Conservation (phyloP, 2,888 invertebrate species). For the Limnephilus auricula region DNA sequence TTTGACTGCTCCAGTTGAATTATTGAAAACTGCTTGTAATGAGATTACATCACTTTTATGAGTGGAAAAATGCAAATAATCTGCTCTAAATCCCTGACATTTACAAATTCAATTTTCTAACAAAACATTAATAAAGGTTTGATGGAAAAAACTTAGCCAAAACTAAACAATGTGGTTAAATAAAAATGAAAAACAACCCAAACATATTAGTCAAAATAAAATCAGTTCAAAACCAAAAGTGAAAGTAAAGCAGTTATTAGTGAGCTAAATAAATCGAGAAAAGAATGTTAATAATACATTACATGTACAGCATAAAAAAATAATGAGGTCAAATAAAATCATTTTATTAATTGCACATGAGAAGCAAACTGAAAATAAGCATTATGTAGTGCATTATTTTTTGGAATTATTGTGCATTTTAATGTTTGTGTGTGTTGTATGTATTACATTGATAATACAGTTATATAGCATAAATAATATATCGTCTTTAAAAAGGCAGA, state of each 20-base stretch:
- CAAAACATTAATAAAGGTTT: too few relatives aligned
- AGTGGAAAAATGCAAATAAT: background rate
- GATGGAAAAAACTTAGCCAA: too few relatives aligned
- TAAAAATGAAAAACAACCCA: background rate
- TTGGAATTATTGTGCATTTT: background rate
- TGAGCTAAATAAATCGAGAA: background rate
- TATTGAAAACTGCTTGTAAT: too few relatives aligned
- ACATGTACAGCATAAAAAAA: background rate
- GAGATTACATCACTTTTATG: too few relatives aligned
- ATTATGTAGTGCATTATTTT: background rate
- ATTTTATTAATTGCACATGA: background rate
- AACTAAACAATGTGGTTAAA: background rate
- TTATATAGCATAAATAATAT: background rate
- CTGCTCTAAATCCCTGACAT: background rate
- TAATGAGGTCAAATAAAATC: constrained; percentile 17
- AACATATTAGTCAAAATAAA: background rate
- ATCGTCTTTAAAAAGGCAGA: too few relatives aligned
- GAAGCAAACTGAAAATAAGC: background rate
- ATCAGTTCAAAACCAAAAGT: background rate
- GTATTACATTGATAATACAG: too few relatives aligned
- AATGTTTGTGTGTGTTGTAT: background rate
- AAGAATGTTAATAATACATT: constrained; percentile 16
- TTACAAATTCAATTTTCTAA: background rate
- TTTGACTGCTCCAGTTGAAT: background rate
- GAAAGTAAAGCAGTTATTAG: background rate